Evolutionary conservation across 2,113 vertebrate genomes (phyloP), one percentile per base, ranked within the genome.

Genomic region (Rallus limicola): DNA sequence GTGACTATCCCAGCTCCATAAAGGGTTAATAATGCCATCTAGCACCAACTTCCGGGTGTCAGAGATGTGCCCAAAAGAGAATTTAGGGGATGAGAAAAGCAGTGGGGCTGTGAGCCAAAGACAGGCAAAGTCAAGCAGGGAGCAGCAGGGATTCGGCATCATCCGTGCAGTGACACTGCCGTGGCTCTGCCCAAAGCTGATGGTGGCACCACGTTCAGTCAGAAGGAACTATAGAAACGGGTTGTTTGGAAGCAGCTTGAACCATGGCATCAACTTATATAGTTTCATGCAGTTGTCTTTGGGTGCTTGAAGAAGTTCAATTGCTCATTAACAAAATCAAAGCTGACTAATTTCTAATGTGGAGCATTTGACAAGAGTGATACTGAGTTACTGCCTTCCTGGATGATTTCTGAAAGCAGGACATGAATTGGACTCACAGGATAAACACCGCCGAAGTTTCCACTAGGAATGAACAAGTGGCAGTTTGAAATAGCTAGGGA

Each of bases 321-420:
- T 85, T 90, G 67, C 87, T 88, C 75, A 33, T 85, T 79, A 94
- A 85, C 40, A 88, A 93, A 96, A 96, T 52, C 50, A 20, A 77
- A 55, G 26, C 38, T 68, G 69, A 82, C 48, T 82, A 46, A 85
- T 77, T 89, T 94, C 67, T 80, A 36, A 91, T 28, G 23, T 40
- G 38, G 23, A 72, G 74, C 58, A 40, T 69, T 92, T 72, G 36
- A 82, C 48, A 79, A 75, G 60, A 81, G 36, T 9, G 11, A 38
- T 28, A 19, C n/a, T 15, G 52, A 84, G 46, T 69, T 93, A 62
- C 11, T 40, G 63, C 42, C 36, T 72, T 75, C 80, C 83, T 67
- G 70, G 40, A 21, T 84, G 59, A 65, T 72, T 91, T 88, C 69
- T 68, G 63, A 91, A 87, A 75, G 60, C 52, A 71, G 62, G 18